Conservation (phyloP, 2,888 invertebrate genomes). For the Campoplex capitator region DNA sequence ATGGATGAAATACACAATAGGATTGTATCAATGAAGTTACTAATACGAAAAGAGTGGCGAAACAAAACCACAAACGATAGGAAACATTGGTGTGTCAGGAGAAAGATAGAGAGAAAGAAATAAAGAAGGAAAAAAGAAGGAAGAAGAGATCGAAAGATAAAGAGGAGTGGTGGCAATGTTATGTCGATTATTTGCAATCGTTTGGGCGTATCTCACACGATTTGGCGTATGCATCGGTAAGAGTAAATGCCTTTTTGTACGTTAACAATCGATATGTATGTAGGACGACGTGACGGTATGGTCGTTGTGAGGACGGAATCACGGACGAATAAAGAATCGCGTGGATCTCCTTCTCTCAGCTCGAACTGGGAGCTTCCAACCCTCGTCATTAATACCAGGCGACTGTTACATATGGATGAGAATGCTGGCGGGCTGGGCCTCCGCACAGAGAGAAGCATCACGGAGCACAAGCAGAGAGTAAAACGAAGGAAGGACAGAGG, state of each 20-base stretch:
- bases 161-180: slow-evolving; percentile 53
- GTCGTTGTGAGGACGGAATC: slow-evolving; percentile 62
- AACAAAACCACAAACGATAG: slow-evolving; percentile 69
- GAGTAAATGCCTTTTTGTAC: slow-evolving; percentile 2
- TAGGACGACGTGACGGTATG: slow-evolving; percentile 55
- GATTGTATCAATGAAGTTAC: slow-evolving; percentile 82
- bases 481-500: slow-evolving; percentile 48
- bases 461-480: slow-evolving; percentile 64
- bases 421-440: slow-evolving; percentile 76
- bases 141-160: slow-evolving; percentile 48
- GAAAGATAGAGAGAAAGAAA: slow-evolving; percentile 51
- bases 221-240: background rate
- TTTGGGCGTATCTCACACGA: slow-evolving; percentile 17
- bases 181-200: slow-evolving; percentile 3
- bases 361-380: slow-evolving; percentile 72
- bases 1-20: slow-evolving; percentile 75
- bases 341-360: slow-evolving; percentile 72
- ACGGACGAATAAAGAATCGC: slow-evolving; percentile 77
- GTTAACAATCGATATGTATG: slow-evolving; percentile 15
- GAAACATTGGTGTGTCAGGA: slow-evolving; percentile 51
- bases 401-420: slow-evolving; percentile 85
- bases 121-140: slow-evolving; percentile 29
- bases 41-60: slow-evolving; percentile 81
- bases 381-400: slow-evolving; percentile 84
- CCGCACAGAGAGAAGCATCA: slow-evolving; percentile 62